Evolutionary conservation across 2,113 vertebrate genomes (phyloP).

Genomic region (Bubo bubo): DNA sequence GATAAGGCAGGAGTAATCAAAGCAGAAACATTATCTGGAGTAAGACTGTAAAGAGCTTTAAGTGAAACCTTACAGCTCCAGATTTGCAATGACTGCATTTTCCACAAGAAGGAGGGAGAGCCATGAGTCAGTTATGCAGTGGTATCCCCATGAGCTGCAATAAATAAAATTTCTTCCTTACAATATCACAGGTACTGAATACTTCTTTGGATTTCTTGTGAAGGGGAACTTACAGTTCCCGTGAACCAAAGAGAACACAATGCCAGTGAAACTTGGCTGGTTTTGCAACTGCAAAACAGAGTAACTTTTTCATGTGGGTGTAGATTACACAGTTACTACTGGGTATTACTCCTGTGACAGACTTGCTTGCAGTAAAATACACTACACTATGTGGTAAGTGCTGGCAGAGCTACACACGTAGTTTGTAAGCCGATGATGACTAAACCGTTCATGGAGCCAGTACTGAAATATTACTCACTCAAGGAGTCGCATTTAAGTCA

Average conservation of each 20-base stretch:
- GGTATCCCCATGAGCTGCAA: background rate
- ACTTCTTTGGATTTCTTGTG: background rate
- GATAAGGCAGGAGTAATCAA: conserved; percentile 29
- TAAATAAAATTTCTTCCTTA: background rate
- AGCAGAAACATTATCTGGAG: background rate
- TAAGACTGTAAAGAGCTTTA: background rate
- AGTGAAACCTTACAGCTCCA: background rate
- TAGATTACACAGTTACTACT: background rate
- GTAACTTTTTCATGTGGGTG: background rate
- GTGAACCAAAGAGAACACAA: accelerated
- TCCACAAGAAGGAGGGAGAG: background rate
- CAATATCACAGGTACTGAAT: background rate
- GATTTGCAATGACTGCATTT: background rate
- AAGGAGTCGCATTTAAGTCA: background rate
- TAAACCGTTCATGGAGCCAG: background rate
- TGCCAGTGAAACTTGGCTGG: background rate
- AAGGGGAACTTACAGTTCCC: background rate
- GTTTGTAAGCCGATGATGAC: background rate
- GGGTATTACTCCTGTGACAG: background rate
- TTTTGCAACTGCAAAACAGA: background rate
- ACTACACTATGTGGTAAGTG: background rate
- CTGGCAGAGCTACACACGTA: background rate
- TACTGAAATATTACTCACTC: conserved; percentile 16
- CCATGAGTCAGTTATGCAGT: background rate
- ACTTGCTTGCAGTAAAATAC: background rate